Percentiles rank a stretch among this genome's conserved stretches.
Evolutionary conservation across 2,888 invertebrate genomes (phyloP).

Genomic region (Eupithecia centaureata): DNA sequence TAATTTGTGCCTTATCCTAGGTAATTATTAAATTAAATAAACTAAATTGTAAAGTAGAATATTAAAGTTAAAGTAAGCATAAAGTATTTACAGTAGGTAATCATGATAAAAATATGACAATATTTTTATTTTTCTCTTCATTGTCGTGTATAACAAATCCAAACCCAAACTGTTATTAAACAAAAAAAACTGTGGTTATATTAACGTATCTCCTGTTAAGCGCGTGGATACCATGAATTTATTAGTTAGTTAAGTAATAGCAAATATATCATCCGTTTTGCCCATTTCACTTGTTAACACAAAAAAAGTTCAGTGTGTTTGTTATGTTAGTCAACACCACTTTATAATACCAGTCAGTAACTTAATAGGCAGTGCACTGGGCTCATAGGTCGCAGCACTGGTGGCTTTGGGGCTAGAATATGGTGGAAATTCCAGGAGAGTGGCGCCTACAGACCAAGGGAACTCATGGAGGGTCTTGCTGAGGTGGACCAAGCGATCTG

Average conservation of each 20-base stretch:
- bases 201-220: no score
- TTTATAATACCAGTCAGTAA: background rate
- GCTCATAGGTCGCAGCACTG: background rate
- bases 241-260: background rate
- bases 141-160: background rate
- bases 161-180: background rate
- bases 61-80: background rate
- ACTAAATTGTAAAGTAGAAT: background rate
- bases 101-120: background rate
- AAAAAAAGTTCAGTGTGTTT: no score
- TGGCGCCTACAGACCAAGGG: background rate
- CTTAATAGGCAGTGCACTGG: background rate
- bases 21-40: constrained; percentile 9
- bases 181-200: no score
- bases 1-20: constrained; percentile 10
- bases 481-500: no score
- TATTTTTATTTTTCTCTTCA: background rate
- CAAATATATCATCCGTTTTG: background rate
- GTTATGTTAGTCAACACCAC: background rate
- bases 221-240: no score
- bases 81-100: background rate
- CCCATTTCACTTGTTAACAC: background rate
- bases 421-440: background rate
- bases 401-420: background rate
- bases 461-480: background rate